Evolutionary conservation across 2,113 vertebrate genomes (phyloP), one percentile per base, ranked within the genome.

Genomic region (Onychorhynchus coronatus): DNA sequence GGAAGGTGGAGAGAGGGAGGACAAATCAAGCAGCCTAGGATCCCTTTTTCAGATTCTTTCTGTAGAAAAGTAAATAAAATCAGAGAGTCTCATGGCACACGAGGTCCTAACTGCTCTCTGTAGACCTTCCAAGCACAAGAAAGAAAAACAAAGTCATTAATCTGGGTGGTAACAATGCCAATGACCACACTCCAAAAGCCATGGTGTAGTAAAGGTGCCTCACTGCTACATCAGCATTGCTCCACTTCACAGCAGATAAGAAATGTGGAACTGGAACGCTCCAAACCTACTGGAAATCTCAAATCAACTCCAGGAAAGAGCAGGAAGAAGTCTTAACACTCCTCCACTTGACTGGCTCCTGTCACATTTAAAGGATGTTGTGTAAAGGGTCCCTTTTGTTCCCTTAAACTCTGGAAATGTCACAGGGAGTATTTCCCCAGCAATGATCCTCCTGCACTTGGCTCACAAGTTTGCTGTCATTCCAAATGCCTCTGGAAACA

Each of bases 401-500:
- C 62, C 53, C 59, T 65, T 75, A 25, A 84, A 81, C 42, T 37
- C 66, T 71, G 35, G 67, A 77, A 74, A 46, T 66, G 77, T 86
- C 74, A 56, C 28, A 31, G 53, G 59, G 27, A 89, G 65, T 50
- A 52, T 23, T 95, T 50, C 70, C 81, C 61, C 79, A 80, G 66
- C 80, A 66, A 31, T n/a, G 81, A 85, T 92, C 87, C 62, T 96
- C 88, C 76, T 74, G 62, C 53, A 50, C 68, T 78, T 75, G 80
- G 85, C 79, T 66, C 86, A 88, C 52, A 35, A 30, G 61, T 24
- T 56, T 77, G 31, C 65, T 93, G 81, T 84, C 68, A 66, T 90
- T 94, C 88, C 89, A 95, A 89, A 88, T n/a, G 65, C 87, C 83
- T 91, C 96, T 95, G 94, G 93, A 94, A 95, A 81, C 87, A 91